Base-by-base conservation (phyloP, 2,797 vertebrate genomes). In the Eospalax fontanierii region DNA sequence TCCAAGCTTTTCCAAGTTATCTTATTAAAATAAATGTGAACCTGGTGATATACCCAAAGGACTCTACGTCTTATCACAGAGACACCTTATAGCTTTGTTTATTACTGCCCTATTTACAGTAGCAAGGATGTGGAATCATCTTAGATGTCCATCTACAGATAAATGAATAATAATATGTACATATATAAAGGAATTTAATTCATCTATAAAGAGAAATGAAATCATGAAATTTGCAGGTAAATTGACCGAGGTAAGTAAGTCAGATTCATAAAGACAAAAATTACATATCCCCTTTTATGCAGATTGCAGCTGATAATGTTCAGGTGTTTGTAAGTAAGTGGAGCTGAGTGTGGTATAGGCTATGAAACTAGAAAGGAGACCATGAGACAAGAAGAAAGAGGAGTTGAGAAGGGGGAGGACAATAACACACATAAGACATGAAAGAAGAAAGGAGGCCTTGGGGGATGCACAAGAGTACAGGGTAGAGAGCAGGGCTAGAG, bases 1-100 rank as follows among this genome's bases (percentile, higher is more conserved):
- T 59, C 82, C 33, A 12, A 93, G 21, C 16, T 81, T 95, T 90
- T 93, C 75, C 50, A 94, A 74, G 94, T 95, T 94, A 84, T 38
- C 40, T 94, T 33, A 76, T 68, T 83, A 19, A 46, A 84, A 63
- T 35, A 63, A 50, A 46, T 19, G 15, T 11, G 15, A 85, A 38
- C 46, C 46, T 70, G 46, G n/a, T 22, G 8, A 70, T 54, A 54
- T 26, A 38, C 66, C 57, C 15, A 11, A 85, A 70, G 43, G 46
- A 79, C 33, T 79, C 33, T 79, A 50, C n/a, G 16, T 85, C 22
- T 15, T 57, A 18, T 9, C 24, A 57, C 46, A 38, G 46, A 71
- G 4, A 28, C 38, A 57, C 54, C 46, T 19, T 15, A 10, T 2
- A 57, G 70, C 15, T 16, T 5, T 71, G n/a, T 85, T 85, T 38